Evolutionary conservation across 2,113 vertebrate genomes (phyloP).

Genomic region (Tyrannus savana): DNA sequence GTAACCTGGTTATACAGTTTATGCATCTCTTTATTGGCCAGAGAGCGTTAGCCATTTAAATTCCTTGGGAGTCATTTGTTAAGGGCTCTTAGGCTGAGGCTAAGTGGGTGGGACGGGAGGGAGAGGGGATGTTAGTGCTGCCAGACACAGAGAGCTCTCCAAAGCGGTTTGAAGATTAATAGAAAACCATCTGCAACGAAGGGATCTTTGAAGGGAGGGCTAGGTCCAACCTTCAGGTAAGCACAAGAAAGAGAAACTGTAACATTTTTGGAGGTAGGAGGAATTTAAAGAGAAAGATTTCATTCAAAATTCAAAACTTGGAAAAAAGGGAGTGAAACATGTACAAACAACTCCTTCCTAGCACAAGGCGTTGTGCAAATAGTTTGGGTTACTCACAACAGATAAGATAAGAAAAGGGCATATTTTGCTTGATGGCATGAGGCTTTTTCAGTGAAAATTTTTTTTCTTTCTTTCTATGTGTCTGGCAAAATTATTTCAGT

Average conservation of each 20-base stretch:
- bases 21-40: conserved; percentile 75
- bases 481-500: background rate
- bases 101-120: conserved; percentile 68
- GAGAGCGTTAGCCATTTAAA: conserved; percentile 73
- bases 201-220: conserved; percentile 28
- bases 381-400: conserved; percentile 58
- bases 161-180: conserved; percentile 55
- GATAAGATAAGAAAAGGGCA: conserved; percentile 70
- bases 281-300: conserved; percentile 34
- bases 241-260: background rate
- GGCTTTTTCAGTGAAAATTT: background rate
- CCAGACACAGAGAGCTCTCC: conserved; percentile 47
- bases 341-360: conserved; percentile 68
- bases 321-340: conserved; percentile 58
- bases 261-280: conserved; percentile 5
- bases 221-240: background rate
- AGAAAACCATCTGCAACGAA: conserved; percentile 19
- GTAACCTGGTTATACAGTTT: conserved; percentile 44
- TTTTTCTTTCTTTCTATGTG: background rate
- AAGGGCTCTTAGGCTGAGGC: conserved; percentile 71
- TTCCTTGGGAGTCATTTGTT: conserved; percentile 81
- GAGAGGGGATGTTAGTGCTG: conserved; percentile 53
- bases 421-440: conserved; percentile 50
- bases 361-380: conserved; percentile 71
- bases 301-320: conserved; percentile 23